Evolutionary conservation across 2,797 vertebrate genomes (phyloP), one percentile per base, ranked within the genome.

Genomic region (Ciconia nigra): DNA sequence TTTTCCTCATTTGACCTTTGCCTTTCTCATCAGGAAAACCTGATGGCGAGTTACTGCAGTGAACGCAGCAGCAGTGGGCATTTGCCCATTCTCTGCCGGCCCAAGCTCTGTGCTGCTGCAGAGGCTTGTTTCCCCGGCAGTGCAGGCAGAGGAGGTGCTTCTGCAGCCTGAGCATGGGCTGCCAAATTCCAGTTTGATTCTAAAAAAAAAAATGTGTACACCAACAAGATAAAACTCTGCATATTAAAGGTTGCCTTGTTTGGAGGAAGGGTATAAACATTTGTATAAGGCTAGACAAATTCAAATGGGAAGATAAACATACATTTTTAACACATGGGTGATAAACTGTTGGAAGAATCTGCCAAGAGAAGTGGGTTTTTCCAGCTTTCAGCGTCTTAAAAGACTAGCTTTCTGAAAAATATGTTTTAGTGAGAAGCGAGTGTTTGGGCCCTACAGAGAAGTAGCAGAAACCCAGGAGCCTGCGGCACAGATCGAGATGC

Each of bases 221-320:
- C 62, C 49, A 66, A 26, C 76, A 57, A 83, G 83, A 84, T 58
- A 93, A 83, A 94, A 87, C 57, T 51, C 5, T 52, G 69, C 65
- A 3, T 93, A 31, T 86, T 84, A 54, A 83, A 93, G 66, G 77
- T 88, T 2, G 2, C 86, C 77, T 84, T 90, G 85, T 93, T 95
- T 91, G 93, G 87, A 85, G 91, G 81, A 83, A 61, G 49, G 46
- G 47, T 33, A 59, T 90, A 95, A 95, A 94, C 69, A 82, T 93
- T 94, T 94, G 71, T 91, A 13, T 76, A 79, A 87, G 59, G 59
- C 89, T 84, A 83, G 92, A 87, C 89, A 83, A 93, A 93, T 70
- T 61, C 51, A 85, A 51, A 89, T 66, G 83, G 65, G 83, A 85
- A 83, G 76, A 91, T 96, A 95, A 96, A 90, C 90, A 52, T 49